phyloP scores from a whole-genome alignment of 2,888 invertebrate species.

The Drosophila pseudotakahashii region DNA sequence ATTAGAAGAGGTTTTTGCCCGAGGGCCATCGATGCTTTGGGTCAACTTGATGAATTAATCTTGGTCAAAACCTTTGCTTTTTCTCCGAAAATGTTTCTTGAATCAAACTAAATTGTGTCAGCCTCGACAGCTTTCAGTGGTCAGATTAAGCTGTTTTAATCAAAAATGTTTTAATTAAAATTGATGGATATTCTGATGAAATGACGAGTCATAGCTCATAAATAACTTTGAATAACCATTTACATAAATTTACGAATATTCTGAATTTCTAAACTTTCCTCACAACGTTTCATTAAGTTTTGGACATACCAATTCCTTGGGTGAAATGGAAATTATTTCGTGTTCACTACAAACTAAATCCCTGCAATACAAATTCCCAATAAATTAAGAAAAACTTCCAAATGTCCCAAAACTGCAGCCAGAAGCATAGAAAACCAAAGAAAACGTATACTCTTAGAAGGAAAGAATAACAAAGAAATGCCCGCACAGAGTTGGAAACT shows the following conservation, averaged over 20 bases:
- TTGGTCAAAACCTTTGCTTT: slow-evolving; percentile 15
- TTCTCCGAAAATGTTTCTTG: neutral
- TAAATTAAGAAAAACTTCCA: slow-evolving; percentile 1
- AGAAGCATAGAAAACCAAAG: neutral
- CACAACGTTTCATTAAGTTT: neutral
- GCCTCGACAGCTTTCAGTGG: neutral
- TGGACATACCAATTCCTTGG: too few species aligned
- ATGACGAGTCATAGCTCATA: neutral
- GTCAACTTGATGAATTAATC: slow-evolving; percentile 28
- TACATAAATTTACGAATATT: neutral
- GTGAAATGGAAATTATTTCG: neutral
- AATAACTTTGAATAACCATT: neutral
- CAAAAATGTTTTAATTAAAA: slow-evolving; percentile 4
- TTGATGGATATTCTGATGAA: neutral
- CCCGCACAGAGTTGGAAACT: slow-evolving; percentile 6
- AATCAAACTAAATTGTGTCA: slow-evolving; percentile 11
- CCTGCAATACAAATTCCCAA: slow-evolving; percentile 1
- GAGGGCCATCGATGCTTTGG: slow-evolving; percentile 2
- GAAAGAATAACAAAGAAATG: slow-evolving; percentile 8
- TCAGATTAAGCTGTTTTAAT: neutral
- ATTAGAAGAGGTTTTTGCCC: slow-evolving; percentile 25
- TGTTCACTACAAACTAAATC: slow-evolving; percentile 8
- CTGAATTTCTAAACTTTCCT: neutral
- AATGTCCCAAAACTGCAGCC: neutral
- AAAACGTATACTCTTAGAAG: slow-evolving; percentile 2